These are phyloP conservation scores for Phymanthus crucifer DNA, from an alignment of 92 coral and sea anemone genomes.

Conservation along the genomic window DNA sequence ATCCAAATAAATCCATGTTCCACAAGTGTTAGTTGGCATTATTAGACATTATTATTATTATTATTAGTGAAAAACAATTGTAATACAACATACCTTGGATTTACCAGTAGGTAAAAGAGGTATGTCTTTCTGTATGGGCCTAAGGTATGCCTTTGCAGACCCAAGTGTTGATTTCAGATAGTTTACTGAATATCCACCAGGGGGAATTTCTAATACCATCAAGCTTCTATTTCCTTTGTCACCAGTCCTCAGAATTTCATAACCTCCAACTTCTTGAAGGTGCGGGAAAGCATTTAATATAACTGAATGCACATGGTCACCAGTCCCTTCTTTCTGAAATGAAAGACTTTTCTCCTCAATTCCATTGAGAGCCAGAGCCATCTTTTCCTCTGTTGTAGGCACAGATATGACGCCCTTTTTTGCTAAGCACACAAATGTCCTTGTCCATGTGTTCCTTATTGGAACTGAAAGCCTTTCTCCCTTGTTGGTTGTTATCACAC, in stretches of 20 bases:
- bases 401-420: background rate
- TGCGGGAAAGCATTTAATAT: constrained; percentile 40
- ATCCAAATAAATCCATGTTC: background rate
- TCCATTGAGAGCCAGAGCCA: background rate
- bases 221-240: constrained; percentile 43
- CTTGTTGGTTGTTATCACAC: background rate
- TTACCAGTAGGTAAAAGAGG: background rate
- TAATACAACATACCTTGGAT: background rate
- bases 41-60: too few relatives aligned
- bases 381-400: background rate
- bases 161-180: constrained; percentile 44
- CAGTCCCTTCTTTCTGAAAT: constrained; percentile 29
- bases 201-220: constrained; percentile 43
- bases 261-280: constrained; percentile 51
- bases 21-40: too few relatives aligned
- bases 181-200: constrained; percentile 32
- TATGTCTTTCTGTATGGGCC: constrained; percentile 49
- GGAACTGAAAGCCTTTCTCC: constrained; percentile 4
- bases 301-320: constrained; percentile 35
- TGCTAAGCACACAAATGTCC: background rate
- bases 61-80: background rate
- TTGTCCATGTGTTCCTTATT: constrained; percentile 22
- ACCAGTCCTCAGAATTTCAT: constrained; percentile 53
- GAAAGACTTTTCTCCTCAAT: background rate
- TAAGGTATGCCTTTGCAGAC: constrained; percentile 49